phyloP scores from a whole-genome alignment of 2,797 vertebrate genomes.

The Botia kubotai region DNA sequence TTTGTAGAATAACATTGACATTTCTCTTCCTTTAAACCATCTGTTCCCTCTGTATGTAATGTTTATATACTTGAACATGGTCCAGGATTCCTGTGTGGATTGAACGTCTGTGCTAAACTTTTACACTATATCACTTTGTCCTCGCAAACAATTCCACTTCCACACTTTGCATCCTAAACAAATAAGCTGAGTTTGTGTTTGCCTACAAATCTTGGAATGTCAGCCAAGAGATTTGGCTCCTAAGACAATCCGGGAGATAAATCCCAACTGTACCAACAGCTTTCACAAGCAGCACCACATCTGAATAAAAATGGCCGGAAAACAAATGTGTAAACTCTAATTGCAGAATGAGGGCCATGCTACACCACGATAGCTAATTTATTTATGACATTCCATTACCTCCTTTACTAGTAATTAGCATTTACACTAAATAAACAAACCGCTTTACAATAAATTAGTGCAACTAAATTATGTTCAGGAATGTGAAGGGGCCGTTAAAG shows the following conservation, averaged over 20 bases:
- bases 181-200: constrained; percentile 6
- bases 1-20: no score
- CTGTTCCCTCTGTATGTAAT: no score
- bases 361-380: constrained; percentile 65
- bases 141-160: not conserved
- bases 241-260: constrained; percentile 53
- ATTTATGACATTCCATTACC: constrained; percentile 71
- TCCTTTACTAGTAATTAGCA: constrained; percentile 56
- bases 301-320: constrained; percentile 62
- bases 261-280: constrained; percentile 63
- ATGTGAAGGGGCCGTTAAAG: not conserved
- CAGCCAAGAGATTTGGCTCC: constrained; percentile 63
- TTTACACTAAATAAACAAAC: constrained; percentile 59
- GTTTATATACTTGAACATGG: not conserved
- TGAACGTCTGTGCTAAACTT: not conserved
- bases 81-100: not conserved
- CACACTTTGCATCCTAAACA: not conserved
- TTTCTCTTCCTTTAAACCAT: no score
- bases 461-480: constrained; percentile 18
- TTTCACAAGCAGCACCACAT: constrained; percentile 48
- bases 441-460: constrained; percentile 64
- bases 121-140: not conserved
- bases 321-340: constrained; percentile 76
- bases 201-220: constrained; percentile 36
- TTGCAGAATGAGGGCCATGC: constrained; percentile 65